phyloP scores from a whole-genome alignment of 2,113 vertebrate genomes.

The Aspidoscelis tigris region DNA sequence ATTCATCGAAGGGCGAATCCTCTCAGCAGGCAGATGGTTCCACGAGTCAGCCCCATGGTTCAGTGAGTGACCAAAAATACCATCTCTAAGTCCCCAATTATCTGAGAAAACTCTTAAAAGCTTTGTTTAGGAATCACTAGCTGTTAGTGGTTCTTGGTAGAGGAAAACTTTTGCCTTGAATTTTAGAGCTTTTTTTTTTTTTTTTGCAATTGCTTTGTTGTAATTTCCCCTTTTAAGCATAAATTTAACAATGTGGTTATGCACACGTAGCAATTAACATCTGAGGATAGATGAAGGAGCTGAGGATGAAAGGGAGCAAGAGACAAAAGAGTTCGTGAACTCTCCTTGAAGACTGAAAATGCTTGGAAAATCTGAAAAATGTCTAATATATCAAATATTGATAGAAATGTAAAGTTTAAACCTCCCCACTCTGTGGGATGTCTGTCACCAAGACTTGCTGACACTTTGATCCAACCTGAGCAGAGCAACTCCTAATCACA shows the following conservation, averaged over 20 bases:
- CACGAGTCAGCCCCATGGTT: not conserved
- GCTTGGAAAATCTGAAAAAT: too few relatives aligned
- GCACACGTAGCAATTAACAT: too few relatives aligned
- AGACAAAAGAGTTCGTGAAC: too few relatives aligned
- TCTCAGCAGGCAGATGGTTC: constrained; percentile 9
- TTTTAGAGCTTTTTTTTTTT: not conserved
- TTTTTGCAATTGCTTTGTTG: not conserved
- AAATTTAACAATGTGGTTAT: not conserved
- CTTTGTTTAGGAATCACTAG: not conserved
- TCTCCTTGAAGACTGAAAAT: too few relatives aligned
- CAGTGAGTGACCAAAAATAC: constrained; percentile 15
- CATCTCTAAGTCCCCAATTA: not conserved
- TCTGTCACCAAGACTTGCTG: too few relatives aligned
- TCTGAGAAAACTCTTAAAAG: not conserved
- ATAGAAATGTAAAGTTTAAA: too few relatives aligned
- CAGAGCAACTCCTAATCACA: too few relatives aligned
- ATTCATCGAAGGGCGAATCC: constrained; percentile 11
- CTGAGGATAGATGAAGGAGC: too few relatives aligned
- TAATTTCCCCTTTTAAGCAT: not conserved
- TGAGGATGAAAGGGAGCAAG: too few relatives aligned
- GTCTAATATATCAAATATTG: too few relatives aligned
- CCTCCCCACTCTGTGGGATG: too few relatives aligned
- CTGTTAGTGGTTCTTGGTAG: not conserved
- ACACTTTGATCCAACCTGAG: too few relatives aligned
- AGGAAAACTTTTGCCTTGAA: not conserved